Base-by-base conservation (phyloP, 2,888 invertebrate genomes). In the Acanthosoma haemorrhoidale region DNA sequence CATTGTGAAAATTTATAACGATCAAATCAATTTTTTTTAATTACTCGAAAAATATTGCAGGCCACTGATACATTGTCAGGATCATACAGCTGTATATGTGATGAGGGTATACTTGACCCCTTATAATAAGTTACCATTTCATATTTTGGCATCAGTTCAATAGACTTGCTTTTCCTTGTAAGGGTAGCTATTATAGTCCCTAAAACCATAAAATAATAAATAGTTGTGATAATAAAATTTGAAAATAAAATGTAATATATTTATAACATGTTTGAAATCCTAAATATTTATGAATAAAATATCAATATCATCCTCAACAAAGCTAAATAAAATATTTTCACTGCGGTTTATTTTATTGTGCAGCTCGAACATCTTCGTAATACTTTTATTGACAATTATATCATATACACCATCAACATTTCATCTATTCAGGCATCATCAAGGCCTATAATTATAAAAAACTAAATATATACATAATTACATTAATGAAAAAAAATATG, bases 61-160 rank as follows among this genome's bases (percentile, higher is more conserved):
- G 96, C 94, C 0, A 94, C 86, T 63, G 90, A 88, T 38, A 95
- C 88, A 79, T 96, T 96, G 79, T 96, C 95, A 0, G 95, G 94
- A 82, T 96, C 96, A 79, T 95, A 94, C 84, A 96, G 87, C 77
- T 94, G 94, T 77, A 96, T 90, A 80, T 96, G 96, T 0, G 96
- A 95, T 66, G 91, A 93, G 0, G 94, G 92, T 75, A 96, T 96
- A 70, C 89, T 88, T 77, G 90, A 91, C 51, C 89, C 90, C 78
- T 93, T 91, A 79, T 92, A 91, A 79, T 90, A 96, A 0, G 88
- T 89, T 21, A 95, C 88, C 94, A 96, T 95, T 79, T 96, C 95
- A 77, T 92, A 91, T 78, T 94, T 94, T 3, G 93, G 91, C 34
- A 95, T 84, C 75, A 89, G 83, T 78, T 92, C 92, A 75, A 88